Percentiles rank a stretch among this genome's conserved stretches.
Evolutionary conservation across 2,113 vertebrate species (phyloP).

Genomic region (Sylvietta virens): DNA sequence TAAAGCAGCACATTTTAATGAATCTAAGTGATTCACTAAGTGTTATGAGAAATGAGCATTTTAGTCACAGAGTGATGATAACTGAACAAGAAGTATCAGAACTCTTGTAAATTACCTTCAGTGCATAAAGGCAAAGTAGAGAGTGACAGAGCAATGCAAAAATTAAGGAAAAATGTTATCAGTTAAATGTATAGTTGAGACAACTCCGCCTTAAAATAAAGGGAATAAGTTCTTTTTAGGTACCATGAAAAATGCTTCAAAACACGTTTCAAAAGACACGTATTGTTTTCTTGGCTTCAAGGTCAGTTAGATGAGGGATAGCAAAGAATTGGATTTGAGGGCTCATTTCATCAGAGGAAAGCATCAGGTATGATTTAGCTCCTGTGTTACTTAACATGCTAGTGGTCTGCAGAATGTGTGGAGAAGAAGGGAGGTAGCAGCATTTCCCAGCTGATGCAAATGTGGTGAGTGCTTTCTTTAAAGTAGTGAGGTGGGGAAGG

Average conservation of each 20-base stretch:
- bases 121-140: background rate
- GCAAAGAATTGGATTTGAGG: background rate
- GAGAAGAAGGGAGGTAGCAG: background rate
- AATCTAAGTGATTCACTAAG: background rate
- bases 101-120: background rate
- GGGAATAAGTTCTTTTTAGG: background rate
- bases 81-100: background rate
- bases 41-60: background rate
- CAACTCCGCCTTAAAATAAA: background rate
- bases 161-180: background rate
- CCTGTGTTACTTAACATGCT: background rate
- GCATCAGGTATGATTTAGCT: background rate
- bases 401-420: background rate
- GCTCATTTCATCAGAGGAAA: background rate
- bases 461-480: background rate
- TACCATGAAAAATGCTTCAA: background rate
- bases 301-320: background rate
- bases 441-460: background rate
- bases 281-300: background rate
- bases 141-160: background rate
- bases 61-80: background rate
- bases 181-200: background rate
- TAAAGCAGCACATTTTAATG: background rate
- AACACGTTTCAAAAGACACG: fast-evolving
- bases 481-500: background rate